Percentiles rank a stretch among this genome's conserved stretches.
phyloP scores from a whole-genome alignment of 1,140 invertebrate genomes.

The Scylla paramamosain region DNA sequence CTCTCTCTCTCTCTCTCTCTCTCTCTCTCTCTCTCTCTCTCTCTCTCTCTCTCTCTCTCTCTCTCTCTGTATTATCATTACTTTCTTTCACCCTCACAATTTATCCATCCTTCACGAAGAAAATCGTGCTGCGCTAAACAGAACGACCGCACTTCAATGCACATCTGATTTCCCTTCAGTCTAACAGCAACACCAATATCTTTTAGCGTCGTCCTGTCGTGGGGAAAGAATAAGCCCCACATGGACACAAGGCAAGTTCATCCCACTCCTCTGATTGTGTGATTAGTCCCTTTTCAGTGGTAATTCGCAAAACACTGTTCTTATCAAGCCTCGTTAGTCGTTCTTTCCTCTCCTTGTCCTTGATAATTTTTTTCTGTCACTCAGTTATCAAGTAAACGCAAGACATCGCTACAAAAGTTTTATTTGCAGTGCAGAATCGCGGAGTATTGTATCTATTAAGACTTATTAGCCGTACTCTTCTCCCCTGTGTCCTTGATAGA shows the following conservation, averaged over 20 bases:
- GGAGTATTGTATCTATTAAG: not conserved
- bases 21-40: slow-evolving; percentile 12
- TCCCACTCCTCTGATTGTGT: not conserved
- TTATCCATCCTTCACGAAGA: not conserved
- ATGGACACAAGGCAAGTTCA: not conserved
- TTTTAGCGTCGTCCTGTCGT: not conserved
- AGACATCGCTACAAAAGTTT: not conserved
- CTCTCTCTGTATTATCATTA: not conserved
- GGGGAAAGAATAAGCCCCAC: not conserved
- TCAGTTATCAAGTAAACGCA: not conserved
- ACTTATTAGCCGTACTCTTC: not conserved
- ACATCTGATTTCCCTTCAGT: not conserved
- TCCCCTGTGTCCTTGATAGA: not conserved
- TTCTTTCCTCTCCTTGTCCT: not conserved
- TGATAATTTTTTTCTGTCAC: not conserved
- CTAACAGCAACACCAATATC: not conserved
- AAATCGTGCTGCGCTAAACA: not conserved
- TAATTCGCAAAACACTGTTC: not conserved
- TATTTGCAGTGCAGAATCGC: not conserved
- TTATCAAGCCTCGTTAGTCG: not conserved
- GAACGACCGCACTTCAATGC: not conserved
- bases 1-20: not conserved
- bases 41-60: slow-evolving; percentile 31
- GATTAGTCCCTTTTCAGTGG: not conserved
- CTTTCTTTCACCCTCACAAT: not conserved